A percentile compares a stretch with the other conserved stretches of the same genome.
These are phyloP conservation scores for Lonchura striata DNA, from an alignment of 2,113 vertebrate species.

Conservation along the genomic window DNA sequence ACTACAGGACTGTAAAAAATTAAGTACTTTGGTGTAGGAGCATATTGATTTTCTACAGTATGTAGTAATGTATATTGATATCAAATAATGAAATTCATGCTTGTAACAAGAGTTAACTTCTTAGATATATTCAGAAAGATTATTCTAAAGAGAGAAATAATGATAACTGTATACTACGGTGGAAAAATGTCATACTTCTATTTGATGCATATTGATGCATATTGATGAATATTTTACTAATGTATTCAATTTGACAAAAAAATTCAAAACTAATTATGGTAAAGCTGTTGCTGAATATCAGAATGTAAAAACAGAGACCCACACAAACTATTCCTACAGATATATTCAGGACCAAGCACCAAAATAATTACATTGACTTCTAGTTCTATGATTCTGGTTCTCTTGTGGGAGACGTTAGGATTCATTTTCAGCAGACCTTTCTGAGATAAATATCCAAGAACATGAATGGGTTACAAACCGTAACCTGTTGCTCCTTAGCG, in stretches of 20 bases:
- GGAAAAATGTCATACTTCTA: background rate
- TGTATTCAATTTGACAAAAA: background rate
- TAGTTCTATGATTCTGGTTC: background rate
- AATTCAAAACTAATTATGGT: background rate
- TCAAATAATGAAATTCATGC: background rate
- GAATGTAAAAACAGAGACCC: background rate
- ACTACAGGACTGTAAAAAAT: background rate
- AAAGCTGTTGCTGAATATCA: background rate
- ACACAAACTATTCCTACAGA: background rate
- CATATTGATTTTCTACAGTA: conserved; percentile 24
- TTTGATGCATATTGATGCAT: background rate
- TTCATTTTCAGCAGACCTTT: background rate
- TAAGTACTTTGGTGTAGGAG: background rate
- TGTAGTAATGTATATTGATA: background rate
- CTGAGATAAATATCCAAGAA: background rate
- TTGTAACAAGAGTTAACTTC: background rate
- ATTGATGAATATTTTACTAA: conserved; percentile 36
- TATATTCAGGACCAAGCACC: background rate
- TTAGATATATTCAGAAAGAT: background rate
- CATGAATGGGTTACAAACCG: background rate
- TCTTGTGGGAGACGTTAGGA: background rate
- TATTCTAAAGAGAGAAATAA: background rate
- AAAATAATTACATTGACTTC: background rate
- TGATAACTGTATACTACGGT: background rate
- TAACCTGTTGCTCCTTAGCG: background rate